These are phyloP conservation scores for Xenopus petersii DNA, from an alignment of 2,797 vertebrate species.

Conservation along the genomic window DNA sequence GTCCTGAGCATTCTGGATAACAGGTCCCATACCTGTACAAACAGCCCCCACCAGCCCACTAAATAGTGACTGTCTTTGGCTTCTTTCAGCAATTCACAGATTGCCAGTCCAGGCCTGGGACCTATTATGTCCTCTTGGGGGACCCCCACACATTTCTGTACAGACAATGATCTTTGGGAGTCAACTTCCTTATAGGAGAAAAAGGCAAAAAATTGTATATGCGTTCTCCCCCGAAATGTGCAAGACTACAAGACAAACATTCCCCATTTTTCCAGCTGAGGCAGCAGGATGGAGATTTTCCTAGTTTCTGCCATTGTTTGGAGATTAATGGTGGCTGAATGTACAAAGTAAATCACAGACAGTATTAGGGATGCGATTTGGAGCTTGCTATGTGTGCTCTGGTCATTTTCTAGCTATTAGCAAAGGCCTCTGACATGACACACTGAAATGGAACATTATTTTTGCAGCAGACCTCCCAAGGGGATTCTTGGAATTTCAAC, in stretches of 20 bases:
- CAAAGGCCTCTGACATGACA: constrained; percentile 17
- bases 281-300: neutral
- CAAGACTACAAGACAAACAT: neutral
- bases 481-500: constrained; percentile 22
- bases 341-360: constrained; percentile 21
- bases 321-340: neutral
- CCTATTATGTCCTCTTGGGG: too few relatives aligned
- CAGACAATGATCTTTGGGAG: too few relatives aligned
- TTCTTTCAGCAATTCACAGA: too few relatives aligned
- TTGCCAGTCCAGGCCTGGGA: too few relatives aligned
- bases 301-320: neutral
- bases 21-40: too few relatives aligned
- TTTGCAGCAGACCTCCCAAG: constrained; percentile 38
- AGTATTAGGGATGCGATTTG: constrained; percentile 19
- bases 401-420: constrained; percentile 23
- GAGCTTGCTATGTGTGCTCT: neutral
- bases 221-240: neutral
- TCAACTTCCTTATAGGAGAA: too few relatives aligned
- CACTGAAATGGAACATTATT: constrained; percentile 28
- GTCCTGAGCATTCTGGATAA: too few relatives aligned
- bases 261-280: neutral
- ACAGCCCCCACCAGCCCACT: too few relatives aligned
- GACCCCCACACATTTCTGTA: too few relatives aligned
- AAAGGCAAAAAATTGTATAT: neutral
- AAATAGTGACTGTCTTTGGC: too few relatives aligned